These are phyloP conservation scores for Trinorchestia longiramus DNA, from an alignment of 1,140 invertebrate species.

Conservation along the genomic window DNA sequence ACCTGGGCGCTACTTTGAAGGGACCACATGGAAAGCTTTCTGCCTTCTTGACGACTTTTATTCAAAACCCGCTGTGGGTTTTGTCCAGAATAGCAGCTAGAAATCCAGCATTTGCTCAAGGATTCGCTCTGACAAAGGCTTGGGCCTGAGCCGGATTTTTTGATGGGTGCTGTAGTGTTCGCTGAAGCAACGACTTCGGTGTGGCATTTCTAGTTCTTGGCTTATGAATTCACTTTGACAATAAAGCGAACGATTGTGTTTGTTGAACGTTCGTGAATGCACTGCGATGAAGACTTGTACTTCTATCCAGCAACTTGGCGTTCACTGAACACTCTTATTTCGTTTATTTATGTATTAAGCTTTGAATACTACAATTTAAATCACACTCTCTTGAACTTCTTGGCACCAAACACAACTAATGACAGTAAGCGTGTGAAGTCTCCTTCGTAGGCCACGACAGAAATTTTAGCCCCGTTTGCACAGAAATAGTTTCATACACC, in stretches of 20 bases:
- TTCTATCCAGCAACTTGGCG: background rate
- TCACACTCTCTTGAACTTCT: no score
- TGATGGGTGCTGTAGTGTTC: background rate
- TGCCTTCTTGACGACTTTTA: constrained; percentile 15
- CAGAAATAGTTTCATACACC: no score
- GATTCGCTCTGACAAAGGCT: background rate
- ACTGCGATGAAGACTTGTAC: background rate
- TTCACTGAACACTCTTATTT: no score
- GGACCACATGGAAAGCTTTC: background rate
- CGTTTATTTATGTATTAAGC: no score
- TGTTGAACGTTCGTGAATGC: background rate
- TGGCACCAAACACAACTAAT: no score
- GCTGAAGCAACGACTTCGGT: background rate
- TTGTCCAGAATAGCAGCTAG: background rate
- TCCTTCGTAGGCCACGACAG: no score
- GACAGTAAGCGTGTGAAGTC: no score
- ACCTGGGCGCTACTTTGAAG: background rate
- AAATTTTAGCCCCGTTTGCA: no score
- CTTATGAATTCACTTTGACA: background rate
- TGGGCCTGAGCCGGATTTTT: background rate
- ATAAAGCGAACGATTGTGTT: background rate
- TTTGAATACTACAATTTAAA: no score
- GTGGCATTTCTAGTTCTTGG: background rate
- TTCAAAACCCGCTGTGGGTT: constrained; percentile 1
- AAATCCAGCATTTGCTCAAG: background rate